Evolutionary conservation across 1,140 invertebrate species (phyloP).

Genomic region (Gryllus bimaculatus): DNA sequence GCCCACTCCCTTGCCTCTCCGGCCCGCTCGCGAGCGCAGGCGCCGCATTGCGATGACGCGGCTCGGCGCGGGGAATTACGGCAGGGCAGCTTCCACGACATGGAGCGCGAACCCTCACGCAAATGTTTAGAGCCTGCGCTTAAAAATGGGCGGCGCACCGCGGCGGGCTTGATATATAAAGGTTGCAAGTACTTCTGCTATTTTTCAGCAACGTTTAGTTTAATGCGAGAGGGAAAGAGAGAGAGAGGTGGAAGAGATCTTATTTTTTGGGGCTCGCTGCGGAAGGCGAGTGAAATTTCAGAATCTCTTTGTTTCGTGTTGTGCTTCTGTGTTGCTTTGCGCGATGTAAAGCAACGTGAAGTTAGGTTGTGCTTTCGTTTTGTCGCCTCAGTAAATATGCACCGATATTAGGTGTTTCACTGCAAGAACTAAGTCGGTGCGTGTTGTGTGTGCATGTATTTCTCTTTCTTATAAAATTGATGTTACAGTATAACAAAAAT

Average conservation of each 20-base stretch:
- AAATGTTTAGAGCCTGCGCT: background rate
- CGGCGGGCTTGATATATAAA: background rate
- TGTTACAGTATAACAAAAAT: too few species aligned
- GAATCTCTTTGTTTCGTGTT: background rate
- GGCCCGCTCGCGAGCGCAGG: background rate
- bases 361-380: too few species aligned
- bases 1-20: too few species aligned
- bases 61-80: background rate
- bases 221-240: background rate
- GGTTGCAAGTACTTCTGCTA: background rate
- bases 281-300: background rate
- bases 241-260: background rate
- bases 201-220: background rate
- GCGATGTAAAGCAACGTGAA: too few species aligned
- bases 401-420: too few species aligned
- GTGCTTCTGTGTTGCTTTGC: too few species aligned
- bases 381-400: too few species aligned
- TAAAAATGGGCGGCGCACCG: background rate
- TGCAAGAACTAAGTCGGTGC: too few species aligned
- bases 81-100: background rate
- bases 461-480: too few species aligned
- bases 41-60: background rate
- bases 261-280: background rate
- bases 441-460: too few species aligned
- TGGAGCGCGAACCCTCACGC: background rate